A percentile compares a stretch with the other conserved stretches of the same genome.
phyloP scores from a whole-genome alignment of 2,888 invertebrate genomes.

The Tachina fera region DNA sequence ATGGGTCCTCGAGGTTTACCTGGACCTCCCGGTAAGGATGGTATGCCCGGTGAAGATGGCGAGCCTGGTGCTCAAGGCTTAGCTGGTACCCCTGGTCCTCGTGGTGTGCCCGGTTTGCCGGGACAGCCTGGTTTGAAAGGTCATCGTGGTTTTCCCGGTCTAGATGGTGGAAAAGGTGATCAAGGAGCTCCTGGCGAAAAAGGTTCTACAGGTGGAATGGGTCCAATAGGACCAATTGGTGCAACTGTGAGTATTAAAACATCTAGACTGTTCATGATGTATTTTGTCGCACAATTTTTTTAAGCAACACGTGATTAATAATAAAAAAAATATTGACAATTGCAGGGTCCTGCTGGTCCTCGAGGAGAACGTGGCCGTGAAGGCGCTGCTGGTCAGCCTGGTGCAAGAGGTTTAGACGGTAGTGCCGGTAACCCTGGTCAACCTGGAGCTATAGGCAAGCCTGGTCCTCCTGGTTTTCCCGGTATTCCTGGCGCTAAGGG shows the following conservation, averaged over 20 bases:
- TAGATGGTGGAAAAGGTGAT: conserved; percentile 92
- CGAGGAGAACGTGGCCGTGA: conserved; percentile 93
- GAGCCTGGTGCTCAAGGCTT: conserved; percentile 90
- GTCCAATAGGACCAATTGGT: conserved; percentile 88
- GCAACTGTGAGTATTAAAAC: conserved; percentile 77
- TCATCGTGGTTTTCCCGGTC: conserved; percentile 91
- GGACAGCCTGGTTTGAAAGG: conserved; percentile 93
- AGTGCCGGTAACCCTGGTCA: conserved; percentile 88
- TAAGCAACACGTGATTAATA: too few relatives aligned
- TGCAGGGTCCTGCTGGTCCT: conserved; percentile 90
- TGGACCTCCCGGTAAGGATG: conserved; percentile 90
- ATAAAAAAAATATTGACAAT: conserved; percentile 21
- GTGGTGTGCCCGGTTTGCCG: conserved; percentile 89
- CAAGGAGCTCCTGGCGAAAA: conserved; percentile 90
- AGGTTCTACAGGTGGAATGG: conserved; percentile 88
- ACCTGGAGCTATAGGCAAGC: conserved; percentile 90
- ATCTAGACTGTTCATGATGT: too few relatives aligned
- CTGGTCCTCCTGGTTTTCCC: conserved; percentile 93
- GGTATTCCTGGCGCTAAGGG: conserved; percentile 92
- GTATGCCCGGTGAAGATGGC: conserved; percentile 90
- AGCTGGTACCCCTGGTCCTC: conserved; percentile 88
- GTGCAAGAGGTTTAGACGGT: conserved; percentile 91
- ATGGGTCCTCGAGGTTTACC: conserved; percentile 89
- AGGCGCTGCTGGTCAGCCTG: conserved; percentile 90
- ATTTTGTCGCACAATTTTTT: too few relatives aligned